Conservation (phyloP, 1,140 invertebrate species). For the Drosophila ananassae region DNA sequence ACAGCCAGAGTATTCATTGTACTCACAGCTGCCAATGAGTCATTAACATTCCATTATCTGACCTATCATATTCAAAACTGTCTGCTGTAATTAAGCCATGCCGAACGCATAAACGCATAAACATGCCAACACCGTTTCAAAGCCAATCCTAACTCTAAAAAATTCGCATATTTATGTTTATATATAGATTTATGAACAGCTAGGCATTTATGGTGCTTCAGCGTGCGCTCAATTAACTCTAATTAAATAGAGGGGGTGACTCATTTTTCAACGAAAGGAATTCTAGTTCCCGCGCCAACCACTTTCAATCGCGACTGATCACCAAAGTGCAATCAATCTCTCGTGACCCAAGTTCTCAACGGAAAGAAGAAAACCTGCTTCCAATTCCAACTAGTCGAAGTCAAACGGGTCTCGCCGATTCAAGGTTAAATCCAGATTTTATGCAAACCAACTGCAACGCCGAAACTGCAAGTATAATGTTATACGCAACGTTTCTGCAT, state of each 20-base stretch:
- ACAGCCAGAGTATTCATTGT: neutral
- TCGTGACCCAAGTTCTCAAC: constrained; percentile 4
- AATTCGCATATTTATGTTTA: neutral
- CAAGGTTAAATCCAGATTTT: constrained; percentile 52
- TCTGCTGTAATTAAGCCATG: too few relatives aligned
- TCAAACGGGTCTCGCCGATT: constrained; percentile 10
- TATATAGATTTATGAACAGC: constrained; percentile 11
- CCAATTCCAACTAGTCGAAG: neutral
- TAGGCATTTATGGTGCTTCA: constrained; percentile 6
- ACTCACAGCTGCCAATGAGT: neutral
- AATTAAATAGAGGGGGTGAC: neutral
- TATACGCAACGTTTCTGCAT: constrained; percentile 47
- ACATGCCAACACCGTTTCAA: too few relatives aligned
- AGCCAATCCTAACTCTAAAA: neutral
- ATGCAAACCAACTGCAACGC: constrained; percentile 45
- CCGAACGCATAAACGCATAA: too few relatives aligned
- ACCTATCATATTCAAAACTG: too few relatives aligned
- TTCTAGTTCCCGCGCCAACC: neutral
- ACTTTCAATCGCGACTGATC: neutral
- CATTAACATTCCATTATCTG: neutral
- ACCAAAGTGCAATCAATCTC: neutral
- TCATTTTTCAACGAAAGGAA: neutral
- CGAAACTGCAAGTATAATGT: constrained; percentile 30
- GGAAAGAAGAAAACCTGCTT: neutral
- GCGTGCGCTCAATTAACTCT: constrained; percentile 1